Conservation (phyloP, 2,888 invertebrate species). For the Nephrotoma guestfalica region DNA sequence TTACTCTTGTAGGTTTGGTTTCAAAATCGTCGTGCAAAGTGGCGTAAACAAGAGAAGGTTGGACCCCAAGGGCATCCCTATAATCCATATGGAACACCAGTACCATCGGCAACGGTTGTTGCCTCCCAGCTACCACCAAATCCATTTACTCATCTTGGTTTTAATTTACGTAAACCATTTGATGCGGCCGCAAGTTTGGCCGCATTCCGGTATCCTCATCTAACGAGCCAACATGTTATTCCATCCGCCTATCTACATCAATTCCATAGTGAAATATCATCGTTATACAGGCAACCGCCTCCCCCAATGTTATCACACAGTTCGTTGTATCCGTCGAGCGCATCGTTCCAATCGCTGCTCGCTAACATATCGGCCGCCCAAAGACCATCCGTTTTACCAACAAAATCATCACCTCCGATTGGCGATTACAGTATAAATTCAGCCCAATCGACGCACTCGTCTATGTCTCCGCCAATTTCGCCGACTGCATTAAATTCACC, state of each 20-base stretch:
- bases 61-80: slow-evolving; percentile 83
- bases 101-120: slow-evolving; percentile 44
- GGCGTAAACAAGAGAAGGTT: slow-evolving; percentile 87
- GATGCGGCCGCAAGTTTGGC: slow-evolving; percentile 49
- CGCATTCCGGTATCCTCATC: slow-evolving; percentile 53
- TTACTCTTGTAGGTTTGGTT: slow-evolving; percentile 67
- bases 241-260: slow-evolving; percentile 43
- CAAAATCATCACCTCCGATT: slow-evolving; percentile 15
- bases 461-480: slow-evolving; percentile 39
- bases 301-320: slow-evolving; percentile 46
- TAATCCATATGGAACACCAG: slow-evolving; percentile 56
- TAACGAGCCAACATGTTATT: slow-evolving; percentile 36
- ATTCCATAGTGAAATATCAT: slow-evolving; percentile 29
- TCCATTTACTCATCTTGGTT: slow-evolving; percentile 65
- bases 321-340: slow-evolving; percentile 38
- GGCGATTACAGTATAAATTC: slow-evolving; percentile 13
- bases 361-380: slow-evolving; percentile 60
- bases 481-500: slow-evolving; percentile 22
- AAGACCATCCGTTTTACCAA: slow-evolving; percentile 24
- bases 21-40: slow-evolving; percentile 82
- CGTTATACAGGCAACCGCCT: slow-evolving; percentile 43
- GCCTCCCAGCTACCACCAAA: slow-evolving; percentile 62
- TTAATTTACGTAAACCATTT: slow-evolving; percentile 59
- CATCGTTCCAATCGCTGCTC: slow-evolving; percentile 72
- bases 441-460: slow-evolving; percentile 18